Evolutionary conservation across 2,797 vertebrate genomes (phyloP), one percentile per base, ranked within the genome.

Genomic region (Aulostomus chinensis): DNA sequence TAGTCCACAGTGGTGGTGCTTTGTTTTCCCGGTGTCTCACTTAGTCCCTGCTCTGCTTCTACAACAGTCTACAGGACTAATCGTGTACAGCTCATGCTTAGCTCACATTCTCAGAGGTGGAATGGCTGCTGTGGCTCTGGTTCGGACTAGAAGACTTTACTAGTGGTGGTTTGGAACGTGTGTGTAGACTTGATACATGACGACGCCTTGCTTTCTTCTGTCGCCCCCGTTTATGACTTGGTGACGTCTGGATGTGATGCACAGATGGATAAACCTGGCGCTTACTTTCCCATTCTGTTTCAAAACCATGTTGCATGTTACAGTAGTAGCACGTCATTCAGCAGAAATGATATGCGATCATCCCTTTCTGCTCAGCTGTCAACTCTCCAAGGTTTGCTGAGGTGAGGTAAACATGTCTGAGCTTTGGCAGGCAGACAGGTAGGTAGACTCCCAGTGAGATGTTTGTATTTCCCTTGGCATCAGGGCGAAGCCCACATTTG

Each of bases 1-100:
- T 86, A 85, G 81, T 79, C 54, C 45, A 68, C 72, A 64, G 68
- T 76, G 83, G 84, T 85, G 72, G 34, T 64, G 50, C 21, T 38
- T 38, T 43, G 17, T 35, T 35, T 1, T 4, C 4, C 25, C 36
- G 29, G 50, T 78, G 43, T 81, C 45, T 63, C 25, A 49, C 74
- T 32, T 56, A 55, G 69, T 48, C 35, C 57, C 40, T 25, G 18
- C 40, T 72, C 39, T 77, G 43, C 64, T 74, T 74, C 36, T 69
- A 53, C 51, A 39, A 14, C 29, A 40, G 45, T 43, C 52, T 53
- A 7, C 30, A 47, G 58, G 73, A 51, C 53, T 73, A 61, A 58
- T 41, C 43, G 49, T 64, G 54, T 69, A n/a, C n/a, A n/a, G n/a
- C n/a, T n/a, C n/a, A n/a, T n/a, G n/a, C n/a, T n/a, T n/a, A n/a